Conservation (phyloP, 1,140 invertebrate species). For the Drosophila punjabiensis region DNA sequence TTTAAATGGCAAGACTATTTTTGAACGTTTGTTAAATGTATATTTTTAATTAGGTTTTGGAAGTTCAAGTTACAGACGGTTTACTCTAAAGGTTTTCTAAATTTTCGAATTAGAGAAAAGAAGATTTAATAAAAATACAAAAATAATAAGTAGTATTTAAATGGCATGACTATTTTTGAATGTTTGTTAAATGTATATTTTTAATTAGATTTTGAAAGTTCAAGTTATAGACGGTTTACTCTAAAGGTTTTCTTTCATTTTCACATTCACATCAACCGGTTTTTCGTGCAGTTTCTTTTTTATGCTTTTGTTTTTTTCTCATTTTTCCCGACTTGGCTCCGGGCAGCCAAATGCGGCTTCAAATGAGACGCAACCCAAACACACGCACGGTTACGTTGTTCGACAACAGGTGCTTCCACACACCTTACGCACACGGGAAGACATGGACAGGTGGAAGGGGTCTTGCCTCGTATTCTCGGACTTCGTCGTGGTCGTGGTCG, state of each 20-base stretch:
- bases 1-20: background rate
- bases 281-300: constrained; percentile 37
- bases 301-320: constrained; percentile 38
- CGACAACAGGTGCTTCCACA: constrained; percentile 65
- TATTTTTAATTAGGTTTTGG: background rate
- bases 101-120: background rate
- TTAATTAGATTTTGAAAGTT: constrained; percentile 1
- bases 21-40: no score
- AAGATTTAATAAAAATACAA: background rate
- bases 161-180: background rate
- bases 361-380: constrained; percentile 62
- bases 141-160: background rate
- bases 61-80: constrained; percentile 6
- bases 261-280: constrained; percentile 70
- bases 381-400: constrained; percentile 62
- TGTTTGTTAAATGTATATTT: background rate
- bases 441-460: background rate
- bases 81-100: constrained; percentile 61
- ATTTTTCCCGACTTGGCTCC: constrained; percentile 50
- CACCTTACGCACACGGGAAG: constrained; percentile 22
- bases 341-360: constrained; percentile 55
- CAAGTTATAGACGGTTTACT: constrained; percentile 11
- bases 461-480: background rate
- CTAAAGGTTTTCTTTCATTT: constrained; percentile 75
- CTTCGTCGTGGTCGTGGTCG: constrained; percentile 9